These are phyloP conservation scores for Sarotherodon lohbergeri DNA, from an alignment of 2,113 vertebrate genomes.

Conservation along the genomic window DNA sequence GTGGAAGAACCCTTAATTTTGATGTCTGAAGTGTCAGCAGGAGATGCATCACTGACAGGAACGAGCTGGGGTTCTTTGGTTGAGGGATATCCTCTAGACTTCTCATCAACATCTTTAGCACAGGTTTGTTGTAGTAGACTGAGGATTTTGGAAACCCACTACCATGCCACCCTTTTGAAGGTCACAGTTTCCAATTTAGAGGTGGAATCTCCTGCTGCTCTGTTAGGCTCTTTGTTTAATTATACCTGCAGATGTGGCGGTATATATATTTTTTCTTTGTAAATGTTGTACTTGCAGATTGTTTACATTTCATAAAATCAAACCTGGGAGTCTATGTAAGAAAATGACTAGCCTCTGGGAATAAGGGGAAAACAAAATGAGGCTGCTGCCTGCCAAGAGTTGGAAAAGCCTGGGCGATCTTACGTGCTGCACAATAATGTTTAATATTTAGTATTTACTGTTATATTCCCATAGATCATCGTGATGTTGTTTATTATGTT, in stretches of 20 bases:
- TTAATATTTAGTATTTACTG: no score
- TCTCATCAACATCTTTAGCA: not conserved
- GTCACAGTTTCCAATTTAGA: not conserved
- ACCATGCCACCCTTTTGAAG: not conserved
- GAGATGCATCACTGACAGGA: not conserved
- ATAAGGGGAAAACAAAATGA: not conserved
- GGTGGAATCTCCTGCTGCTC: not conserved
- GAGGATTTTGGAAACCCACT: not conserved
- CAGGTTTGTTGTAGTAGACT: not conserved
- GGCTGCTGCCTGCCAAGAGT: not conserved
- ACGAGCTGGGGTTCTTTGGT: not conserved
- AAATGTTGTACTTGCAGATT: not conserved
- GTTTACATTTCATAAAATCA: not conserved
- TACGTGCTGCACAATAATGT: no score
- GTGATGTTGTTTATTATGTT: no score
- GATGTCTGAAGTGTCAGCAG: not conserved
- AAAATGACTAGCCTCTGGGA: not conserved
- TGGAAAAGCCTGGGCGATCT: not conserved
- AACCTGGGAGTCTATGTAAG: not conserved
- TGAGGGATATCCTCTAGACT: not conserved
- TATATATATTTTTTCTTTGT: not conserved
- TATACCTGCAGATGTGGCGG: not conserved
- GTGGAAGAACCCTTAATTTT: not conserved
- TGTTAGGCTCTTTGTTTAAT: not conserved
- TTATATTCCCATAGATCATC: no score